These are phyloP conservation scores for Cercocebus atys DNA, from an alignment of 2,113 vertebrate species.

Conservation along the genomic window DNA sequence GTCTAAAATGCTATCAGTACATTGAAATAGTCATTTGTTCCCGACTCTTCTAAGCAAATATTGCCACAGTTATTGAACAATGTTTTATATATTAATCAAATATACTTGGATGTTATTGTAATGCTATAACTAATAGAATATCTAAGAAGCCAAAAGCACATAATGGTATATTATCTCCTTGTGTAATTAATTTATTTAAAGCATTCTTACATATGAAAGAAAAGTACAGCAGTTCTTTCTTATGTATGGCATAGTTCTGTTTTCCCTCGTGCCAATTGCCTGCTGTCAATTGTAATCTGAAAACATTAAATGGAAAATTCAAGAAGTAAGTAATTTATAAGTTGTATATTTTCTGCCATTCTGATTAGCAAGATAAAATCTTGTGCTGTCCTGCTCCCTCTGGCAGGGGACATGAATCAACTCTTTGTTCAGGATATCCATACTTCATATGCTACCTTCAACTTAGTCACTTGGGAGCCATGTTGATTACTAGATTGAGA, in stretches of 20 bases:
- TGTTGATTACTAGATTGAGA: neutral
- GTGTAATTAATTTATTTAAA: neutral
- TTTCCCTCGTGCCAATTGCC: neutral
- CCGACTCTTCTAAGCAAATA: neutral
- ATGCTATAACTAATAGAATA: neutral
- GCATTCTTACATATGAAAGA: neutral
- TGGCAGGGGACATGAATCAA: neutral
- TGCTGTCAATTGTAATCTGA: neutral
- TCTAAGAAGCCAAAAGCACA: neutral
- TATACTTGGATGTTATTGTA: neutral
- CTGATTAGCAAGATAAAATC: neutral
- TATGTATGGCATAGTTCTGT: neutral
- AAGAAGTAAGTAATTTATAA: neutral
- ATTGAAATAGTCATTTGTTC: neutral
- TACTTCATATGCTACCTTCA: neutral
- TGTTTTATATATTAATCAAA: neutral
- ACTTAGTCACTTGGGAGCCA: neutral
- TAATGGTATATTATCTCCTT: neutral
- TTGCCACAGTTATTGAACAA: neutral
- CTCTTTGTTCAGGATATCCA: neutral
- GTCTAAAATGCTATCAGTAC: neutral
- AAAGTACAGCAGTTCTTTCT: neutral
- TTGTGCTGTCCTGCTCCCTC: neutral
- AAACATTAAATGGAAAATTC: neutral
- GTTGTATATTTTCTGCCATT: neutral